These are phyloP conservation scores for Daphoenositta chrysoptera DNA, from an alignment of 2,113 vertebrate genomes.

Conservation along the genomic window DNA sequence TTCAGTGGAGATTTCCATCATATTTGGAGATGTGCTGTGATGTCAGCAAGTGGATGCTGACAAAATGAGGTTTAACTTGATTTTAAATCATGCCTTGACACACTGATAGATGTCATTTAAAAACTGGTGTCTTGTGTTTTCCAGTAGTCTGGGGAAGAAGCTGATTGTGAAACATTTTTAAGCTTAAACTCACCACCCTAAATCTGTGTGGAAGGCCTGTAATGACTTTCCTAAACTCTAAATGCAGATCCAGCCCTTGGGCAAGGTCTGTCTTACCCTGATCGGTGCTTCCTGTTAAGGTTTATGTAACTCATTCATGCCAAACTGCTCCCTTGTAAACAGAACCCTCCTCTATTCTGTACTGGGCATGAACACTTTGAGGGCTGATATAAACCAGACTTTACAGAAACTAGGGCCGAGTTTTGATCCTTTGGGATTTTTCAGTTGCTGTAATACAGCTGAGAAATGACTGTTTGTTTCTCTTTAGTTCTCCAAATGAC, in stretches of 20 bases:
- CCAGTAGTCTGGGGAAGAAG: background rate
- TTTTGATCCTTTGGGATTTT: background rate
- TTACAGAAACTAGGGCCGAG: background rate
- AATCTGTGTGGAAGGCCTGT: background rate
- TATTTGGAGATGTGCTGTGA: background rate
- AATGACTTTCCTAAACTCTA: background rate
- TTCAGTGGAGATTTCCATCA: background rate
- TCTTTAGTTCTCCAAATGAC: slow-evolving; percentile 88
- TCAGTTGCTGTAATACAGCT: background rate
- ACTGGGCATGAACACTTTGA: background rate
- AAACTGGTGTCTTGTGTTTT: background rate
- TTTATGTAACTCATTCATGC: background rate
- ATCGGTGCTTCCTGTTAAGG: background rate
- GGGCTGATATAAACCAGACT: background rate
- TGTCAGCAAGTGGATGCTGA: background rate
- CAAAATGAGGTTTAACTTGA: background rate
- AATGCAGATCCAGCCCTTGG: background rate
- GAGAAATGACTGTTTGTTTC: slow-evolving; percentile 19
- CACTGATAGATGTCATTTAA: background rate
- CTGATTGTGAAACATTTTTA: background rate
- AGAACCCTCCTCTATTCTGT: background rate
- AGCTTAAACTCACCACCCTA: background rate
- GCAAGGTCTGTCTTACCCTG: background rate
- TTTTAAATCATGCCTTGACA: background rate
- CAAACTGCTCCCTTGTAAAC: background rate